Percentiles rank a stretch among this genome's conserved stretches.
Evolutionary conservation across 1,140 invertebrate genomes (phyloP).

Genomic region (Cyclina sinensis): DNA sequence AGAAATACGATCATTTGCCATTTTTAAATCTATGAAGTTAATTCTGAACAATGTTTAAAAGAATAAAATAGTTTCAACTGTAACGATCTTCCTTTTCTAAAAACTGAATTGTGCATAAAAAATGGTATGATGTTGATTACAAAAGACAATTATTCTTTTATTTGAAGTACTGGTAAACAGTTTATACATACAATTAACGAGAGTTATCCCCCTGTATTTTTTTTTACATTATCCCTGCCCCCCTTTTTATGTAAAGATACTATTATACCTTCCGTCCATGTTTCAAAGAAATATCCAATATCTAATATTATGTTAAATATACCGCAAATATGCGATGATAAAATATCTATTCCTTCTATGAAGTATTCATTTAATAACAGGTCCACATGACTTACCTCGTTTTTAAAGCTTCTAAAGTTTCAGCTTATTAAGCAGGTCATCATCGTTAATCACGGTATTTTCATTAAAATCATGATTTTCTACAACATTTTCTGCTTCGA

Average conservation of each 20-base stretch:
- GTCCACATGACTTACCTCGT: not conserved
- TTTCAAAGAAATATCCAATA: constrained; percentile 6
- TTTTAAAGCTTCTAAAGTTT: constrained; percentile 9
- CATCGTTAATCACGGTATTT: not conserved
- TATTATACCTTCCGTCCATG: constrained; percentile 10
- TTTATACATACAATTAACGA: constrained; percentile 28
- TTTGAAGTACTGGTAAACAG: constrained; percentile 16
- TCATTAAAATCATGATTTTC: constrained; percentile 16
- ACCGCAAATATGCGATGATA: too few relatives aligned
- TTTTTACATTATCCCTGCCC: not conserved
- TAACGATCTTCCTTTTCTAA: constrained; percentile 33
- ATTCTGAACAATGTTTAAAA: too few relatives aligned
- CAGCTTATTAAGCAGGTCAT: too few relatives aligned
- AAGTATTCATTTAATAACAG: constrained; percentile 48
- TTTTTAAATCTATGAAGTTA: constrained; percentile 39
- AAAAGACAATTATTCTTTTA: not conserved
- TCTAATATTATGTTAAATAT: constrained; percentile 27
- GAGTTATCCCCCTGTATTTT: constrained; percentile 19
- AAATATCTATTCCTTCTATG: constrained; percentile 32
- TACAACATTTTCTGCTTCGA: constrained; percentile 19
- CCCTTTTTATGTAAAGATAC: constrained; percentile 32
- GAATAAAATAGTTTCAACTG: too few relatives aligned
- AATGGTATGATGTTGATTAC: not conserved
- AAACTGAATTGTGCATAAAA: too few relatives aligned
- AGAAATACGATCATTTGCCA: constrained; percentile 37